Base-by-base conservation (phyloP, 2,797 vertebrate species). In the Anguilla marmorata region DNA sequence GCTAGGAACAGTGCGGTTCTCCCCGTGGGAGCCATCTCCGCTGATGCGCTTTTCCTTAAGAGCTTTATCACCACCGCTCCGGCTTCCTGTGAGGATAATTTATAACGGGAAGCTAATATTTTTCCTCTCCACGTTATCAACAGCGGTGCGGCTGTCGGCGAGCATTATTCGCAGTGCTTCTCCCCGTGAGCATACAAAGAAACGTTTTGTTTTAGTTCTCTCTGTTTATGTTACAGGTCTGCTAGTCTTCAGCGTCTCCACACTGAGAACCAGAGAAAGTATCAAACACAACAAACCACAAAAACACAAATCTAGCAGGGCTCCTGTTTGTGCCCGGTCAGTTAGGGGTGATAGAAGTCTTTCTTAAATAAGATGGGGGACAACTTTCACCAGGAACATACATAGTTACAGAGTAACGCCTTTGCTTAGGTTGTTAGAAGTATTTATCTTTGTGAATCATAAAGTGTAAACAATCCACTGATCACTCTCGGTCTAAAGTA, bases 141-240 rank as follows among this genome's bases (percentile, higher is more conserved):
- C 30, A 41, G 33, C 37, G 33, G 2, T 37, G 9, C 37, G 30
- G 30, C 4, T 37, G 11, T 76, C 30, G 5, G 58, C 9, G 24
- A 69, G 1, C 66, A 69, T 27, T 6, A 11, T 30, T 27, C 14
- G 14, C 12, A 76, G 19, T 41, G 1, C 3, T 76, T 3, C 37
- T 37, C 16, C 11, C 12, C 16, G 11, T 76, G 11, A 37, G 14
- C 72, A 16, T 19, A 41, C 0, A 0, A 12, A 76, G 30, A 14
- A 16, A 76, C 16, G n/a, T 12, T 74, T 41, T 80, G 41, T n/a
- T 33, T 84, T 6, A 11, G n/a, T 87, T 87, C 88, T 88, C 52
- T 87, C 84, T 88, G 90, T 89, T 79, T 84, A 91, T 90, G 93
- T 90, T 63, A 84, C 89, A 89, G 90, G 84, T 89, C 21, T 48